These are phyloP conservation scores for Glaucidium brasilianum DNA, from an alignment of 2,113 vertebrate genomes.

Conservation along the genomic window DNA sequence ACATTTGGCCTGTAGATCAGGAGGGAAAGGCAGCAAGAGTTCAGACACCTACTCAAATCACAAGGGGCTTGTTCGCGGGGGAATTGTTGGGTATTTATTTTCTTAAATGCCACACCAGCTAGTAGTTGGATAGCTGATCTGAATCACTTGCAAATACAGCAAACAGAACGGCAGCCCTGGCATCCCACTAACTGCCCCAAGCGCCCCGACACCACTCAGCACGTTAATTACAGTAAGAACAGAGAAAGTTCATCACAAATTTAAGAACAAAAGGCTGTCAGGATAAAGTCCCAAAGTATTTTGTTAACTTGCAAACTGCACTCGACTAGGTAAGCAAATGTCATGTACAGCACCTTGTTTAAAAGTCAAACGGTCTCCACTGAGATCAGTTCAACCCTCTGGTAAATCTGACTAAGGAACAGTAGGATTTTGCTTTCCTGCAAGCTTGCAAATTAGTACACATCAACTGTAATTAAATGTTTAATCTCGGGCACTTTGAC, in stretches of 20 bases:
- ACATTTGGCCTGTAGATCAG: background rate
- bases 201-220: background rate
- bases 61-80: rapidly evolving
- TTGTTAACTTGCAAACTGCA: background rate
- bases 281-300: background rate
- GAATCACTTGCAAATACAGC: background rate
- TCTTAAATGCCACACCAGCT: background rate
- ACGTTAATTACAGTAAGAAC: background rate
- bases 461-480: background rate
- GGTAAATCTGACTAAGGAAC: background rate
- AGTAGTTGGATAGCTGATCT: background rate
- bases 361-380: background rate
- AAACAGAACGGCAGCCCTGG: background rate
- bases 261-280: background rate
- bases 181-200: background rate
- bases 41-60: background rate
- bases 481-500: background rate
- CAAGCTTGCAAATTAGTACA: background rate
- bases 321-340: background rate
- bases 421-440: background rate
- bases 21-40: background rate
- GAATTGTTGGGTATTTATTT: background rate
- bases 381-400: background rate
- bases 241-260: background rate
- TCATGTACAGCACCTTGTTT: background rate